phyloP scores from a whole-genome alignment of 2,888 invertebrate genomes.

The Mechanitis messenoides region DNA sequence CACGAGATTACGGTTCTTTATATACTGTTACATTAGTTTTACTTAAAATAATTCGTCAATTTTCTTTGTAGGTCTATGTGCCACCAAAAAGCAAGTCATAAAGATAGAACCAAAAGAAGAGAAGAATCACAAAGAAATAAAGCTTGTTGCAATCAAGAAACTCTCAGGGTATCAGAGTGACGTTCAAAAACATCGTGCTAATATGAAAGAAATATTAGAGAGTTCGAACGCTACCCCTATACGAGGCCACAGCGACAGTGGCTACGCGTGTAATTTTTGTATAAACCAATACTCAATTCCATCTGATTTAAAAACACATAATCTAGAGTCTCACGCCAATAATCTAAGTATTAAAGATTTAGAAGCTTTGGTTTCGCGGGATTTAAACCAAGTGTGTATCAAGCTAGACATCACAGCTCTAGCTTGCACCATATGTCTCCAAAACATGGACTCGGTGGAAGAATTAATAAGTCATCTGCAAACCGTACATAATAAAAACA shows the following conservation, averaged over 20 bases:
- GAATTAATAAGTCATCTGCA: constrained; percentile 39
- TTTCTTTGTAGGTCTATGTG: constrained; percentile 31
- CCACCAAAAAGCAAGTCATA: constrained; percentile 13
- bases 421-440: constrained; percentile 42
- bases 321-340: constrained; percentile 31
- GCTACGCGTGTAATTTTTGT: constrained; percentile 42
- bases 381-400: constrained; percentile 32
- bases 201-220: constrained; percentile 32
- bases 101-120: constrained; percentile 16
- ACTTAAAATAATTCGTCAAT: constrained; percentile 19
- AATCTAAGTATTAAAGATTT: constrained; percentile 28
- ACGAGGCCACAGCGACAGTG: constrained; percentile 32
- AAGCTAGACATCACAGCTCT: constrained; percentile 47
- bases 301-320: constrained; percentile 39
- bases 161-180: constrained; percentile 25
- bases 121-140: constrained; percentile 17
- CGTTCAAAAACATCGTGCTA: constrained; percentile 31
- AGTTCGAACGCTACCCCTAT: constrained; percentile 45
- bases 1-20: too few relatives aligned
- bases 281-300: constrained; percentile 33
- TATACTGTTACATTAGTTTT: background rate
- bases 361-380: constrained; percentile 30
- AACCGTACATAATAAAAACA: constrained; percentile 33
- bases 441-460: constrained; percentile 34
- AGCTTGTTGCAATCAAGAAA: constrained; percentile 17